These are phyloP conservation scores for Sebastes reedi DNA, from an alignment of 2,797 vertebrate genomes.

Conservation along the genomic window DNA sequence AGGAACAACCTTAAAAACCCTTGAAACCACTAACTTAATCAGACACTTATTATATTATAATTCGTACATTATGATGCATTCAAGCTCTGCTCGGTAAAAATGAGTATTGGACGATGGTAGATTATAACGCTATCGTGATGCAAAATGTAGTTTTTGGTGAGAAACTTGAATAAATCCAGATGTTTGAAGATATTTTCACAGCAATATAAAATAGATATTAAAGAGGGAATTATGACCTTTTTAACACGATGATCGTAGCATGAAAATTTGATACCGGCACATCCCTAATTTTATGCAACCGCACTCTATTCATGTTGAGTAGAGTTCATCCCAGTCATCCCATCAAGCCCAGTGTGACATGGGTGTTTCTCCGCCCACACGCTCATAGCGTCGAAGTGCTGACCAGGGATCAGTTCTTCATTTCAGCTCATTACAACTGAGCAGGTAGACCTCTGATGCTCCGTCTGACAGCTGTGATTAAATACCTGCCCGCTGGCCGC, in stretches of 20 bases:
- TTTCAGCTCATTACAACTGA: constrained; percentile 48
- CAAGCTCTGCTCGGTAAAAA: too few relatives aligned
- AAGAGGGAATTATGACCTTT: too few relatives aligned
- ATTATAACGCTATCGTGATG: too few relatives aligned
- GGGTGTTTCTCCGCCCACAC: not conserved
- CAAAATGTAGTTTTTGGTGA: too few relatives aligned
- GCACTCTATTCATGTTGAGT: not conserved
- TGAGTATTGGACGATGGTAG: too few relatives aligned
- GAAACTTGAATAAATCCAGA: too few relatives aligned
- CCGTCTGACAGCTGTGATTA: constrained; percentile 68
- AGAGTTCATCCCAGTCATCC: constrained; percentile 15
- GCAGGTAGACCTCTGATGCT: constrained; percentile 39
- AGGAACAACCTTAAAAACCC: too few relatives aligned
- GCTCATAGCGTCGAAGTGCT: constrained; percentile 1
- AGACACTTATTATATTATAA: too few relatives aligned
- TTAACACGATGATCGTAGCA: not conserved
- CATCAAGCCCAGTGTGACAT: constrained; percentile 14
- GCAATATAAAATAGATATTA: too few relatives aligned
- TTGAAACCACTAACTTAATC: too few relatives aligned
- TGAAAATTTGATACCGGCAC: not conserved
- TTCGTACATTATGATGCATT: too few relatives aligned
- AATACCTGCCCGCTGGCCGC: constrained; percentile 40
- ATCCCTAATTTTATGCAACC: not conserved
- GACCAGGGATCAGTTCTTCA: constrained; percentile 47
- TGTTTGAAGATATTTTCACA: too few relatives aligned